Base-by-base conservation (phyloP, 2,797 vertebrate species). In the Hypotaenidia okinawae region DNA sequence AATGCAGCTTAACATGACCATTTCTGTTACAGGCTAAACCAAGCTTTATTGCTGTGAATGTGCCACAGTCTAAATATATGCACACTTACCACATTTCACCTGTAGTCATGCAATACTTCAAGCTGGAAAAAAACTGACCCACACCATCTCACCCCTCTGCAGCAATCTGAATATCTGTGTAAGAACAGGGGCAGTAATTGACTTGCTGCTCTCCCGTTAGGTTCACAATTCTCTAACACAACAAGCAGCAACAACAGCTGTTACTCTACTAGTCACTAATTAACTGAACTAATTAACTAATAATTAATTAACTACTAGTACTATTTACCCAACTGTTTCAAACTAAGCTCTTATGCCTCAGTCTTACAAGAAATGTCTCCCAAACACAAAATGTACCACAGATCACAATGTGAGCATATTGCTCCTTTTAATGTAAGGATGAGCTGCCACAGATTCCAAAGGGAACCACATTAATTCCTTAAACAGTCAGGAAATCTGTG, bases 271-370 rank as follows among this genome's bases (percentile, higher is more conserved):
- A 84, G 57, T 90, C 93, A 87, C 59, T 90, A 92, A 88, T 81
- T 93, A 90, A 88, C 37, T 43, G 12, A 93, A 30, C 16, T 87
- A 84, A 96, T 94, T 91, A 94, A 87, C 64, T 63, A 80, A 75
- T 82, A 90, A 84, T 84, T 94, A 91, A 72, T 87, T 84, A 87
- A 76, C 32, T 78, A 23, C 3, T 72, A n/a, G 21, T 55, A 59
- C 77, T 90, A 67, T 77, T 94, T 93, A 90, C 47, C 17, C n/a
- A 76, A 28, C 43, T 87, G 37, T 82, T 94, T 88, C 30, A 87
- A 23, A 66, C 25, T 2, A 4, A 74, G 49, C 6, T 45, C 43
- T 86, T 82, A 55, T n/a, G 27, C 24, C 18, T 81, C 59, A 84
- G 45, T 88, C 32, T 86, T 59, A 45, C 0, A 10, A 87, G 59